A percentile compares a stretch with the other conserved stretches of the same genome.
phyloP scores from a whole-genome alignment of 2,888 invertebrate genomes.

The Rhamphomyia laevipes region DNA sequence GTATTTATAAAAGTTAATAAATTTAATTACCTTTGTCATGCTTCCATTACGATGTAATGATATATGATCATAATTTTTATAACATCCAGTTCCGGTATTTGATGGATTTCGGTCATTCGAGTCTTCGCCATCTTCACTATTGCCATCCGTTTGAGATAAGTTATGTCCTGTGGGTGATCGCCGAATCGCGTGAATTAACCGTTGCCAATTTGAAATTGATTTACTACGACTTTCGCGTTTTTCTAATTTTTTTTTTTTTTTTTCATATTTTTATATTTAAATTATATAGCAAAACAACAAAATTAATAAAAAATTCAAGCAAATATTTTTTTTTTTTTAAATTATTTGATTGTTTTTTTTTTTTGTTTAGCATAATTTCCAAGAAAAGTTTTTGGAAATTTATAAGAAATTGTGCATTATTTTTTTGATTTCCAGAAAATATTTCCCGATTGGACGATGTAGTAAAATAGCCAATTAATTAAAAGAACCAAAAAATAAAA shows the following conservation, averaged over 20 bases:
- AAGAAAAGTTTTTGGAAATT: too few species aligned
- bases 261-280: constrained; percentile 1
- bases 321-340: too few species aligned
- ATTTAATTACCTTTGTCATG: constrained; percentile 33
- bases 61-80: constrained; percentile 66
- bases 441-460: too few species aligned
- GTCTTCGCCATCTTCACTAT: constrained; percentile 55
- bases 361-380: too few species aligned
- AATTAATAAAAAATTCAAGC: too few species aligned
- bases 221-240: constrained; percentile 38
- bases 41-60: constrained; percentile 31
- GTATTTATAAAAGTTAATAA: too few species aligned
- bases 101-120: constrained; percentile 48
- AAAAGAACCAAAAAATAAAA: too few species aligned
- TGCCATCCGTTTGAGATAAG: constrained; percentile 78
- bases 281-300: too few species aligned
- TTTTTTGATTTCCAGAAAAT: too few species aligned
- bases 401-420: too few species aligned
- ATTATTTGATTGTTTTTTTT: too few species aligned
- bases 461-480: too few species aligned
- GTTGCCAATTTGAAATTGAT: constrained; percentile 39
- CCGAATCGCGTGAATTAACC: constrained; percentile 40
- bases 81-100: constrained; percentile 64
- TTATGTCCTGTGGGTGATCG: constrained; percentile 66
- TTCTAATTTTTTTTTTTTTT: constrained; percentile 23